Base-by-base conservation (phyloP, 2,113 vertebrate genomes). In the Naja naja region DNA sequence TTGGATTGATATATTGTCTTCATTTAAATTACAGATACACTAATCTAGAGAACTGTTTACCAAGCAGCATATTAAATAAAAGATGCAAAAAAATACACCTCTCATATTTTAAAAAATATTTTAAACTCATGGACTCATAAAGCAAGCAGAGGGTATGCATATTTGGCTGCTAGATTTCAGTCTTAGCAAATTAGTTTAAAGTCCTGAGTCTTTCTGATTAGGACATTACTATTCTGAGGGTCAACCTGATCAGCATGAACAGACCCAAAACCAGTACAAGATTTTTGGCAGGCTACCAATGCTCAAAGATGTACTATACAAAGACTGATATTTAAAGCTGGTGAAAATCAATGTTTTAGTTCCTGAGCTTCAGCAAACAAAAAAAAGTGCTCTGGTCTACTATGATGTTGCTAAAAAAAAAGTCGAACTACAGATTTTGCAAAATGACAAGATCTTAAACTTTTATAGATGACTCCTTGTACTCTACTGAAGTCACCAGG, bases 11-110 rank as follows among this genome's bases (percentile, higher is more conserved):
- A 97, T 97, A 98, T 97, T 96, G 97, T 98, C 97, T 98, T 98
- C 97, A 98, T 98, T 98, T 98, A 98, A 98, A 98, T 98, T 98
- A 98, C 97, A 98, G 98, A 98, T 97, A 97, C 93, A 97, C 97
- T 98, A 98, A 98, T 98, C 97, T 98, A 97, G 96, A 97, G 96
- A 96, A 96, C 96, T 98, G 97, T 98, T 98, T 98, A 98, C 97
- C 97, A 97, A 98, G 97, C 94, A 97, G 96, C 97, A 95, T 97
- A 97, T 97, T 98, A 98, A 98, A 98, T 97, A 97, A 97, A 97
- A 98, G 97, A 97, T 97, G 96, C 94, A 97, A 97, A 97, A 97
- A 98, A 90, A 97, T 96, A 96, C 96, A 97, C 98, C 97, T 96
- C 95, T 98, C 97, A 97, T 96, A 93, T 97, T 97, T 98, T 95